Base-by-base conservation (phyloP, 2,113 vertebrate genomes). In the Mustela lutreola region DNA sequence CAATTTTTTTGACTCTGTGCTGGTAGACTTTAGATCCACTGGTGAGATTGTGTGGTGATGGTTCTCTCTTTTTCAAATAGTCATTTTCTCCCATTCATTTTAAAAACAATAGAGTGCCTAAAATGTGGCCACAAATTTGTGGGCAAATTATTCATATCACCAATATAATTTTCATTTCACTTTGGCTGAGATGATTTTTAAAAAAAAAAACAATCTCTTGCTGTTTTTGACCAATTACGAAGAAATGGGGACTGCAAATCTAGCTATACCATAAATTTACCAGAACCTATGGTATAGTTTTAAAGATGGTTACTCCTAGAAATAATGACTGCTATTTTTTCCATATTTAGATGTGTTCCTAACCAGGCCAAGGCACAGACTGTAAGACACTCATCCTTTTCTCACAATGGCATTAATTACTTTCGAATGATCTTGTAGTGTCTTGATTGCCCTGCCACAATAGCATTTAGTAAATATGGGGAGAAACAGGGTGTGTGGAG, bases 1-100 rank as follows among this genome's bases (percentile, higher is more conserved):
- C 22, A 36, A 56, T 56, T 56, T 81, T 28, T 83, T 78, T 78
- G 24, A 90, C 26, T 79, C 60, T 39, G 0, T 42, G 14, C 24
- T 78, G 11, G 11, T 67, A 31, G n/a, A 16, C 67, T 65, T 82
- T 82, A 33, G 19, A 45, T 22, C 2, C 36, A 70, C 33, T 26
- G 50, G 16, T 5, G 15, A 93, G 42, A 76, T 14, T 89, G 36
- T 85, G 53, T 78, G 63, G 12, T 16, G 24, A 60, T n/a, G 39
- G 7, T 45, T 56, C 11, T 76, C 12, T 95, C 70, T 50, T 84
- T 94, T 82, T 56, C 45, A 96, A 90, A 73, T 94, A 76, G 16
- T 67, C 8, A n/a, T 91, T 91, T 71, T 90, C 28, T 67, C 26
- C 56, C 42, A 58, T 36, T 89, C 31, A 58, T 9, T 94, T 73